These are phyloP conservation scores for Dolomedes plantarius DNA, from an alignment of 2,888 invertebrate genomes.

Conservation along the genomic window DNA sequence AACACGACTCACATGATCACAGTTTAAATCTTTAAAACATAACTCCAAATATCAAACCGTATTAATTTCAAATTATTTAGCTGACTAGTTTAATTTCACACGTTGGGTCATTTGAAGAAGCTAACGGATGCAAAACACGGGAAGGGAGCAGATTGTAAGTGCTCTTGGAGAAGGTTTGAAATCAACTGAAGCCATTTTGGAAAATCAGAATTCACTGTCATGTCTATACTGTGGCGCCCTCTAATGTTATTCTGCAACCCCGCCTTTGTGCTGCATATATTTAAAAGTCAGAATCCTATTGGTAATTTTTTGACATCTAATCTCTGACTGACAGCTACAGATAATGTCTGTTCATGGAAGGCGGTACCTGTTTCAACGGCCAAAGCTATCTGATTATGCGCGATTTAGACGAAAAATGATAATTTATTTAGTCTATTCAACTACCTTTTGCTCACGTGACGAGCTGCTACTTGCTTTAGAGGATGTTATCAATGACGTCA, in stretches of 20 bases:
- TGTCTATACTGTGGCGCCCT: constrained; percentile 54
- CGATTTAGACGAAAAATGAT: constrained; percentile 31
- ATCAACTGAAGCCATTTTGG: background rate
- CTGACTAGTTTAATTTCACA: no score
- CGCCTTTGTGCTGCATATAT: constrained; percentile 44
- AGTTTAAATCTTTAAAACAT: no score
- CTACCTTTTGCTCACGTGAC: constrained; percentile 30
- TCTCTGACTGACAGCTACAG: constrained; percentile 22
- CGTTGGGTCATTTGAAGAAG: no score
- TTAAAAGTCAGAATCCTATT: constrained; percentile 22
- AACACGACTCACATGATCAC: no score
- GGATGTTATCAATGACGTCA: constrained; percentile 45
- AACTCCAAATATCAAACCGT: no score
- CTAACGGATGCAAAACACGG: no score
- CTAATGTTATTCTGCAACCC: constrained; percentile 23
- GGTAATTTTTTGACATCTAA: constrained; percentile 33
- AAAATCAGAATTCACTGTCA: no score
- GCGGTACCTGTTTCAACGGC: constrained; percentile 16
- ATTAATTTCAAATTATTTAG: no score
- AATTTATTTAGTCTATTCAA: constrained; percentile 21
- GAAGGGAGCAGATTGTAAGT: no score
- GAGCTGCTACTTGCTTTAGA: constrained; percentile 22
- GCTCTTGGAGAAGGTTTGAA: background rate
- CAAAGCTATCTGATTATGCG: constrained; percentile 34
- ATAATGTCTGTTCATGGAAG: background rate